Evolutionary conservation across 2,113 vertebrate species (phyloP).

Genomic region (Maccullochella peelii): DNA sequence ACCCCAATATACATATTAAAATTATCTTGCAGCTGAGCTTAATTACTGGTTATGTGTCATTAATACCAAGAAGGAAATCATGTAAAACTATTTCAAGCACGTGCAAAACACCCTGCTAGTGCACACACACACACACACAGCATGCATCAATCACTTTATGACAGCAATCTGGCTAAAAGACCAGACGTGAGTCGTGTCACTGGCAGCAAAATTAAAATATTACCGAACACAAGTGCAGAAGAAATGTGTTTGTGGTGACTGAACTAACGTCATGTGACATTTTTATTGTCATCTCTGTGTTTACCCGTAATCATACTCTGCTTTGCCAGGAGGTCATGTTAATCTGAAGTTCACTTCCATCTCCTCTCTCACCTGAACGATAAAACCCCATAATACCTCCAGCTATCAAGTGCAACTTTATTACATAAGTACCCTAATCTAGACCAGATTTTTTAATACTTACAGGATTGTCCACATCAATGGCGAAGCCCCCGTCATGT

Average conservation of each 20-base stretch:
- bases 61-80: background rate
- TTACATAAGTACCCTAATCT: background rate
- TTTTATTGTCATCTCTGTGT: background rate
- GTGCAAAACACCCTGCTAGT: background rate
- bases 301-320: background rate
- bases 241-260: background rate
- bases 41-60: background rate
- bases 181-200: background rate
- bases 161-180: background rate
- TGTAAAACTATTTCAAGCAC: background rate
- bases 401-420: background rate
- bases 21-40: background rate
- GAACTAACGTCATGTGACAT: too few relatives aligned
- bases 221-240: background rate
- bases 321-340: background rate
- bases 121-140: background rate
- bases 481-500: conserved; percentile 72
- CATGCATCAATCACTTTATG: background rate
- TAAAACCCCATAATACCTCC: background rate
- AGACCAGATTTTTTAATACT: conserved; percentile 46
- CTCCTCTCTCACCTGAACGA: background rate
- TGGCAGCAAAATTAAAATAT: background rate
- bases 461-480: conserved; percentile 86
- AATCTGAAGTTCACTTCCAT: background rate
- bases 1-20: background rate